These are phyloP conservation scores for Octomys mimax DNA, from an alignment of 2,797 vertebrate genomes.

Conservation along the genomic window DNA sequence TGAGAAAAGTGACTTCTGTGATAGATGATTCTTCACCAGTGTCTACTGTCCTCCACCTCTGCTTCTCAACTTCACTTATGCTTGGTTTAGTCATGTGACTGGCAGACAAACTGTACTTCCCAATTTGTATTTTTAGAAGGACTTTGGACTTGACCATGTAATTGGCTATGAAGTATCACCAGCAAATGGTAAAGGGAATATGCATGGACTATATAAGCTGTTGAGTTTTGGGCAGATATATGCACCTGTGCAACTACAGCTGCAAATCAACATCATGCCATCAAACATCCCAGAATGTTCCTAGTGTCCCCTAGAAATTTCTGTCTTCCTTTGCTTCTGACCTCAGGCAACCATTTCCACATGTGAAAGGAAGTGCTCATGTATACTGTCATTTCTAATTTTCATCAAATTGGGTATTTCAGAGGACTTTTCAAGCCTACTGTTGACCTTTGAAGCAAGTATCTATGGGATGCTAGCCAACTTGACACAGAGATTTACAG, in stretches of 20 bases:
- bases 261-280: neutral
- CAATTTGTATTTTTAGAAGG: neutral
- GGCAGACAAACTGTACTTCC: neutral
- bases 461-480: neutral
- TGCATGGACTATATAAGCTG: neutral
- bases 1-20: neutral
- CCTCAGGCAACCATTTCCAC: neutral
- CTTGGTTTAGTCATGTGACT: neutral
- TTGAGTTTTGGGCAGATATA: neutral
- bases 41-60: neutral
- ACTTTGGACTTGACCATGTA: neutral
- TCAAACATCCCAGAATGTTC: neutral
- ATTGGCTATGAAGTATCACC: neutral
- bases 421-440: constrained; percentile 54
- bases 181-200: neutral
- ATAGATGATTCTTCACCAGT: neutral
- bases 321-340: neutral
- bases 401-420: constrained; percentile 66
- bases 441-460: constrained; percentile 29
- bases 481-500: neutral
- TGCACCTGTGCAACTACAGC: neutral
- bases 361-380: constrained; percentile 59
- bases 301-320: neutral
- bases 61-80: neutral
- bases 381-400: constrained; percentile 74